Base-by-base conservation (phyloP, 2,888 invertebrate genomes). In the Dastarcus helophoroides region DNA sequence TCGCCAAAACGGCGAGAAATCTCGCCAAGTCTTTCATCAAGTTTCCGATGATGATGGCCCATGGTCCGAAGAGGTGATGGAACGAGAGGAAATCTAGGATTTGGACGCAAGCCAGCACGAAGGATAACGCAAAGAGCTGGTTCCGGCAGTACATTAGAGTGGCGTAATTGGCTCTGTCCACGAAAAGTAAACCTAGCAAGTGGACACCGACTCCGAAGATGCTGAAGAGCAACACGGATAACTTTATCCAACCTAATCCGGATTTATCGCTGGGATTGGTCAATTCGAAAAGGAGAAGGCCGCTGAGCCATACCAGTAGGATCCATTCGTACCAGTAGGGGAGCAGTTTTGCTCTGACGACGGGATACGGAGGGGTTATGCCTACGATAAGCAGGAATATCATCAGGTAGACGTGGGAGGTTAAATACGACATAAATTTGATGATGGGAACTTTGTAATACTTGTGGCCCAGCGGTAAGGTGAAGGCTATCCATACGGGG, bases 41-140 rank as follows among this genome's bases (percentile, higher is more conserved):
- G 62, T 89, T 86, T 12, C 95, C 88, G 52, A 98, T 99, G 60
- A 98, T 98, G 55, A 99, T 98, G 15, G 97, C 97, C 98, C 98
- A 99, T 0, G 98, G 98, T 25, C 98, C 98, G 58, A 99, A 99
- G 13, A 99, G 71, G 64, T 98, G 93, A 63, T 99, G 98, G 60
- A 99, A 98, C 14, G 95, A 95, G 27, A 99, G 68, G 61, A 98
- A 99, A 67, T 93, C 91, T 53, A 97, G 68, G 51, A 97, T 89
- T 65, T 97, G 94, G 27, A 98, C 93, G 65, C 97, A 98, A 33
- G 94, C 93, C 48, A 95, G 68, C 37, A 99, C 71, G 58, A 98
- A 83, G 33, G 93, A 88, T 53, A 94, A 68, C 0, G 95, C 97
- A 54, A 98, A 90, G 55, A 97, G 75, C 62, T 98, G 95, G 65